Conservation (phyloP, 2,797 vertebrate species). For the Melanotaenia maccullochi region DNA sequence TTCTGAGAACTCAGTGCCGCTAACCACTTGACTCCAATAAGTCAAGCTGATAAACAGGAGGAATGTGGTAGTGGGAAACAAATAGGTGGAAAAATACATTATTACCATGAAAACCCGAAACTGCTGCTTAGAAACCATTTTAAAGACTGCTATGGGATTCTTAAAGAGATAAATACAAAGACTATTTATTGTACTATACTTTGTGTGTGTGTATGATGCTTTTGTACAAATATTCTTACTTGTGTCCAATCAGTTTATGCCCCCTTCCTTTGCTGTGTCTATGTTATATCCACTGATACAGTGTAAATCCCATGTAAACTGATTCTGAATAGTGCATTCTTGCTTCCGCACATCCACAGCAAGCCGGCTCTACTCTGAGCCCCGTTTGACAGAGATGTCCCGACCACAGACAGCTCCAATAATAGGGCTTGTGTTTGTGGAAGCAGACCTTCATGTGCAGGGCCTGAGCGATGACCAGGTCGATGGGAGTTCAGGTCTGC, state of each 20-base stretch:
- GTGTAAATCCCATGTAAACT: conserved; percentile 42
- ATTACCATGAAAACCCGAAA: conserved; percentile 7
- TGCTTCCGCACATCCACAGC: conserved; percentile 23
- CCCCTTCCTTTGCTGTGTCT: conserved; percentile 17
- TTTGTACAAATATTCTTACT: conserved; percentile 13
- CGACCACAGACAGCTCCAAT: conserved; percentile 54
- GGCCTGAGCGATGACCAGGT: conserved; percentile 32
- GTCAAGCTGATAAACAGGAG: conserved; percentile 53
- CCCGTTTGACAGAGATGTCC: conserved; percentile 61
- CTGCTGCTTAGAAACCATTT: background rate
- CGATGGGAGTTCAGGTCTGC: conserved; percentile 37
- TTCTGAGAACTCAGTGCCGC: conserved; percentile 13
- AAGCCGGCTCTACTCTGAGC: conserved; percentile 32
- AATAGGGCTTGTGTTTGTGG: conserved; percentile 54
- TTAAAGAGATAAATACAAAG: background rate
- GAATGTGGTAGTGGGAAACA: conserved; percentile 26
- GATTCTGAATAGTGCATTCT: conserved; percentile 63
- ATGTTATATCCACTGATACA: conserved; percentile 21
- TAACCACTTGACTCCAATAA: conserved; percentile 63
- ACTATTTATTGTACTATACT: background rate
- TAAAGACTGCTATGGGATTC: background rate
- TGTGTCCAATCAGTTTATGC: conserved; percentile 20
- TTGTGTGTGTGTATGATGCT: background rate
- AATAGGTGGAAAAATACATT: conserved; percentile 24
- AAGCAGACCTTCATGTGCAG: conserved; percentile 15